phyloP scores from a whole-genome alignment of 2,113 vertebrate genomes.

The human (Homo sapiens) region DNA sequence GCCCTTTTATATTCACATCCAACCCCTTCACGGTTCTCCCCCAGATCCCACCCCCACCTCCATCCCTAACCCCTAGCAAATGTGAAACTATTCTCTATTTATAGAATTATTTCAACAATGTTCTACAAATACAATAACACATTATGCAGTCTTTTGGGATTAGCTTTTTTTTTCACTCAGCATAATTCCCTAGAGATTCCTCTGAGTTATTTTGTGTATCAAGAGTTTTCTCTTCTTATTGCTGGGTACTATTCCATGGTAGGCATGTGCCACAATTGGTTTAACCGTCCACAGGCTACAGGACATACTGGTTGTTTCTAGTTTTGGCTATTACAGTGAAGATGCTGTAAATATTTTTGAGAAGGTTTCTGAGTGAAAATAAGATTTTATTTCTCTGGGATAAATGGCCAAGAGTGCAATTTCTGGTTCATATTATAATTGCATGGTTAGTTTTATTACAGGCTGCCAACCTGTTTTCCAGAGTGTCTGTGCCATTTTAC shows the following conservation, averaged over 20 bases:
- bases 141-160: neutral
- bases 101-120: neutral
- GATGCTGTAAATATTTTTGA: neutral
- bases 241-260: too few relatives aligned
- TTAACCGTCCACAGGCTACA: neutral
- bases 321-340: neutral
- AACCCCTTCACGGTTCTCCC: too few relatives aligned
- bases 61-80: neutral
- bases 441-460: neutral
- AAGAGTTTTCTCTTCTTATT: neutral
- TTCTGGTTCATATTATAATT: neutral
- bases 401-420: neutral
- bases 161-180: neutral
- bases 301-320: neutral
- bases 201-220: neutral
- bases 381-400: neutral
- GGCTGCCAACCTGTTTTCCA: neutral
- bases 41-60: accelerated
- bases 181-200: neutral
- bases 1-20: neutral
- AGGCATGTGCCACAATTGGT: neutral
- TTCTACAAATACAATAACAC: neutral
- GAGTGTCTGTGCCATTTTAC: neutral
- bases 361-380: neutral
- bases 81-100: neutral